These are phyloP conservation scores for Panonychus citri DNA, from an alignment of 1,140 invertebrate species.

Conservation along the genomic window DNA sequence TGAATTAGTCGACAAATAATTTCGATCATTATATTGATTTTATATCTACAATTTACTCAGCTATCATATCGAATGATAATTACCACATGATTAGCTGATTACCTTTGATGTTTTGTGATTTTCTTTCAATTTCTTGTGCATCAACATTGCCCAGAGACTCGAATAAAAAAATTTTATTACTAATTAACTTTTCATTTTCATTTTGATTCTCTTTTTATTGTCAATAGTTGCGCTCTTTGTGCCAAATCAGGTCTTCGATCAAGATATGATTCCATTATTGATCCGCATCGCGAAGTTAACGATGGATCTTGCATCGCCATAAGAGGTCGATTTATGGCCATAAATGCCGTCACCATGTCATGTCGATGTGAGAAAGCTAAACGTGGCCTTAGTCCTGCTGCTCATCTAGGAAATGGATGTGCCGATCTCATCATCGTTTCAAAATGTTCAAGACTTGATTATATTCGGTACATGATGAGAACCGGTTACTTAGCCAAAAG, in stretches of 20 bases:
- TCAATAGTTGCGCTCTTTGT: constrained; percentile 12
- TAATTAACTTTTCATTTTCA: not conserved
- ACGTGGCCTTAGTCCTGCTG: constrained; percentile 47
- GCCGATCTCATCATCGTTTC: constrained; percentile 49
- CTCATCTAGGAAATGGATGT: constrained; percentile 57
- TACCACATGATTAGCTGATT: no score
- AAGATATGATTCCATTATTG: not conserved
- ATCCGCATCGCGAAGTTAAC: constrained; percentile 1
- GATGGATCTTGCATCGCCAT: constrained; percentile 25
- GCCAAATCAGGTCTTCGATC: constrained; percentile 5
- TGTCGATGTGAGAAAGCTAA: constrained; percentile 47
- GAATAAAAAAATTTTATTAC: no score
- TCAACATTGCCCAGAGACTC: no score
- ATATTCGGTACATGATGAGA: constrained; percentile 38
- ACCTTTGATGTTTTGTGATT: no score
- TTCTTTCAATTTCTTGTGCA: no score
- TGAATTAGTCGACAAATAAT: no score
- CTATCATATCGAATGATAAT: no score
- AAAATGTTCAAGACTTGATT: constrained; percentile 46
- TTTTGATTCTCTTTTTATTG: not conserved
- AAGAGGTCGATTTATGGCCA: constrained; percentile 41
- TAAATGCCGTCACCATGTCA: constrained; percentile 51
- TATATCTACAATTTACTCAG: no score
- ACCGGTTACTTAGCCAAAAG: constrained; percentile 25
- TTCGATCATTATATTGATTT: no score